Conservation (phyloP, 2,797 vertebrate genomes). For the Sebastes matsubarae region DNA sequence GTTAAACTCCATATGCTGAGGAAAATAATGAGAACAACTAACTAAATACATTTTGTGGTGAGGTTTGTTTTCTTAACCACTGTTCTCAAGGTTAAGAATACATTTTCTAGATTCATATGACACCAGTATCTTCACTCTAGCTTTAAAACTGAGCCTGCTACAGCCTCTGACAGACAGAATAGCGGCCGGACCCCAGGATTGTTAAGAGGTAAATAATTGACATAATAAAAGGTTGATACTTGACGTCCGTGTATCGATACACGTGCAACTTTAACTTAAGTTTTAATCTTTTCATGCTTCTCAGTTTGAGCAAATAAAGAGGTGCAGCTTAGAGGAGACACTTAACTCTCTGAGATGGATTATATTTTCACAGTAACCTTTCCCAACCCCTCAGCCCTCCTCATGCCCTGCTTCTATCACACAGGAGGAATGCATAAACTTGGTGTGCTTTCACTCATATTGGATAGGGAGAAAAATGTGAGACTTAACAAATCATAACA, state of each 20-base stretch:
- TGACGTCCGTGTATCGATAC: neutral
- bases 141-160: no score
- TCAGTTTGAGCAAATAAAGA: neutral
- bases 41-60: neutral
- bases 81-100: neutral
- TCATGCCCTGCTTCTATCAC: slow-evolving; percentile 9
- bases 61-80: neutral
- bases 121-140: no score
- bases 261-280: neutral
- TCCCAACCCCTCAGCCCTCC: neutral
- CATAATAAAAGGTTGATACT: no score
- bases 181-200: no score
- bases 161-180: no score
- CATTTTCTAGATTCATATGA: no score
- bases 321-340: neutral
- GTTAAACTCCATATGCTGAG: neutral
- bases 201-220: no score
- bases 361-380: slow-evolving; percentile 5
- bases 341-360: slow-evolving; percentile 13
- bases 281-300: neutral
- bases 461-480: neutral
- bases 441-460: slow-evolving; percentile 6
- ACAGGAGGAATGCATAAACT: slow-evolving; percentile 31
- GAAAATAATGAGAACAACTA: neutral
- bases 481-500: slow-evolving; percentile 26